Evolutionary conservation across 2,797 vertebrate genomes (phyloP), one percentile per base, ranked within the genome.

Genomic region (Eulemur mongoz): DNA sequence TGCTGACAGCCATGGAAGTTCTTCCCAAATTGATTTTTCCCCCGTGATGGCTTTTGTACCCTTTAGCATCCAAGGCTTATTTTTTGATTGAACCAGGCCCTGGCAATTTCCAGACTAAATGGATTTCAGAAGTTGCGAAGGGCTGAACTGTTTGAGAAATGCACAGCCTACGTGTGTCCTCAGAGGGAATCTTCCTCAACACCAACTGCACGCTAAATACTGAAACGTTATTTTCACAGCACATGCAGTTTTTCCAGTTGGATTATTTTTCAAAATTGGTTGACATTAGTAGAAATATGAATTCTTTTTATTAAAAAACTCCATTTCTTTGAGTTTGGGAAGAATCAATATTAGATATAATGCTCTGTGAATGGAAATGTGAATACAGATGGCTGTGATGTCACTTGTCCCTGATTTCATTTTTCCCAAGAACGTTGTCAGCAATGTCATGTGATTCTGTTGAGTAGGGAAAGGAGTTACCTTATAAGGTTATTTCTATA

Each of bases 71-170:
- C n/a, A 43, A 93, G 32, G 75, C 40, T 70, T 96, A 80, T 80
- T 85, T 95, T 96, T 92, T 92, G 61, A 96, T 93, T 93, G 79
- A 98, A 94, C 80, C 73, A 48, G 32, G 82, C 85, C 27, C 75
- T 89, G 87, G 72, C 50, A 73, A 89, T 79, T 95, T 93, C 91
- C 43, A 89, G 91, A 76, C 50, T 95, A 93, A 96, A 95, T 76
- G 72, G 18, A 87, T 97, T 98, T 96, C 88, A 94, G 54, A 97
- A 94, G 86, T 89, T 92, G 88, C 91, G 57, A 94, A 95, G 97
- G 5, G 8, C 81, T 98, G 95, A 89, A 73, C 22, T 40, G 22
- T 79, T 85, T 95, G 92, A 54, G 78, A 95, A 97, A 69, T 78
- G 72, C 17, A 80, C 25, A 15, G 78, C 69, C 70, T 70, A 57